Evolutionary conservation across 2,797 vertebrate genomes (phyloP).

Genomic region (Sebastolobus altivelis): DNA sequence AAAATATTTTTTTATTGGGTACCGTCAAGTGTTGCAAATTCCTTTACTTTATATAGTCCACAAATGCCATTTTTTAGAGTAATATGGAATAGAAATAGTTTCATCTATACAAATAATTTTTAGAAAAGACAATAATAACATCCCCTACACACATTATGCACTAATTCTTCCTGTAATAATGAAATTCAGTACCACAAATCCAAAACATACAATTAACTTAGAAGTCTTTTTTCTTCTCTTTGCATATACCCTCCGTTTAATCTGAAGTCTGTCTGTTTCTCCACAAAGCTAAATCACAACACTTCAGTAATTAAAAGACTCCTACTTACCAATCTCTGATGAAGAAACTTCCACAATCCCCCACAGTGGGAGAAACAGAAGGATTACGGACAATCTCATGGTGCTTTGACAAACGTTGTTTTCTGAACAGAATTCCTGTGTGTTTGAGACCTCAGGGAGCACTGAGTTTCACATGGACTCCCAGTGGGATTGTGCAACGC

Average conservation of each 20-base stretch:
- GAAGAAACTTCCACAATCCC: not conserved
- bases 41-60: not conserved
- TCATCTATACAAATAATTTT: not conserved
- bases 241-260: not conserved
- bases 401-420: not conserved
- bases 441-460: not conserved
- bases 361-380: not conserved
- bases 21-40: not conserved
- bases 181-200: not conserved
- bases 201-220: not conserved
- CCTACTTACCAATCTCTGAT: slow-evolving; percentile 2
- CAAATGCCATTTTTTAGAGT: not conserved
- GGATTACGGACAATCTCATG: not conserved
- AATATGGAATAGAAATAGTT: not conserved
- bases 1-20: not conserved
- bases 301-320: not conserved
- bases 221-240: not conserved
- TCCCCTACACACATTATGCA: not conserved
- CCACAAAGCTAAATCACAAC: not conserved
- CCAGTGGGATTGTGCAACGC: not conserved
- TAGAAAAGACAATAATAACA: not conserved
- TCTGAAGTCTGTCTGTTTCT: too few species aligned
- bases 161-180: not conserved
- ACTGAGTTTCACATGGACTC: not conserved
- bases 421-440: not conserved